Evolutionary conservation across 1,140 invertebrate species (phyloP).

Genomic region (Hydropsyche tenuis): DNA sequence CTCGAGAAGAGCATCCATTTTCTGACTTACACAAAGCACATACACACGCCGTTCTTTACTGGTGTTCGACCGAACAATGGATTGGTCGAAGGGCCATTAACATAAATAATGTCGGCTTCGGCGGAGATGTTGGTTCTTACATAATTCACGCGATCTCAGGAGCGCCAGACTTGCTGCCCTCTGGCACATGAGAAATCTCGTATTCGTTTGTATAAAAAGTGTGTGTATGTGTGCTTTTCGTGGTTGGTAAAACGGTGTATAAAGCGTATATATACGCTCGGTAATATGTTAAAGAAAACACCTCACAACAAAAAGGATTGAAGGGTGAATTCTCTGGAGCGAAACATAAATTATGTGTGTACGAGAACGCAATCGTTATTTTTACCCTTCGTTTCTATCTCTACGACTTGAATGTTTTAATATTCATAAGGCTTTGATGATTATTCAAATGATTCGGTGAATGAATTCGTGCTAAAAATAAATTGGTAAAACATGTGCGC

Average conservation of each 20-base stretch:
- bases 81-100: slow-evolving; percentile 47
- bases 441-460: not conserved
- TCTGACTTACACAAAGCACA: too few species aligned
- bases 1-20: not conserved
- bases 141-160: slow-evolving; percentile 31
- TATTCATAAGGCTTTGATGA: not conserved
- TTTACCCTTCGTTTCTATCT: too few species aligned
- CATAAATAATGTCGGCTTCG: slow-evolving; percentile 47
- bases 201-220: not conserved
- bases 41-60: not conserved
- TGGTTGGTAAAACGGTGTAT: too few species aligned
- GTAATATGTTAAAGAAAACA: slow-evolving; percentile 21
- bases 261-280: not conserved
- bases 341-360: slow-evolving; percentile 15
- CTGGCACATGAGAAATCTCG: slow-evolving; percentile 1
- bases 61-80: slow-evolving; percentile 43
- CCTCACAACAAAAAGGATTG: slow-evolving; percentile 15
- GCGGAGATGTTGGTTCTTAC: slow-evolving; percentile 36
- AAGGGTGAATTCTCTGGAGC: slow-evolving; percentile 10
- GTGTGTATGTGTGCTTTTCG: not conserved
- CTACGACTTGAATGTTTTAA: not conserved
- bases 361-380: too few species aligned
- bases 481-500: too few species aligned
- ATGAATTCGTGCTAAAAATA: not conserved
- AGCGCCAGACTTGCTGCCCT: slow-evolving; percentile 12